A percentile compares a stretch with the other conserved stretches of the same genome.
These are phyloP conservation scores for Melanotaenia parkinsoni DNA, from an alignment of 2,797 vertebrate species.

Conservation along the genomic window DNA sequence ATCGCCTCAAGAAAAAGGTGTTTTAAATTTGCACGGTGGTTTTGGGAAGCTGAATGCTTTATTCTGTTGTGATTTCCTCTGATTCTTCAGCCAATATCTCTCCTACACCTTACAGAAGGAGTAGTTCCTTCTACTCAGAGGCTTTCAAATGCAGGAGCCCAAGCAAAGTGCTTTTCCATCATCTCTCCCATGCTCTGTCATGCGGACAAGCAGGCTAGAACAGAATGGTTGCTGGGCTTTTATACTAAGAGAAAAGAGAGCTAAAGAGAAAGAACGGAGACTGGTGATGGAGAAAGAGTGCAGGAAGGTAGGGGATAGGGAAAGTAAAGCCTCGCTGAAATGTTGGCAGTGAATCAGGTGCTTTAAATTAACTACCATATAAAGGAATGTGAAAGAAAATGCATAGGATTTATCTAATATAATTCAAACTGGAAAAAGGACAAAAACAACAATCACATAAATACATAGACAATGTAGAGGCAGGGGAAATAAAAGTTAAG, in stretches of 20 bases:
- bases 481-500: constrained; percentile 56
- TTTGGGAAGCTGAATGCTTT: constrained; percentile 28
- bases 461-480: constrained; percentile 24
- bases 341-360: constrained; percentile 56
- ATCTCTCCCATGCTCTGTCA: constrained; percentile 64
- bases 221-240: constrained; percentile 60
- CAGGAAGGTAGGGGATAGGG: neutral
- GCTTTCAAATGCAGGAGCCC: constrained; percentile 53
- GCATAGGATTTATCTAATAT: constrained; percentile 41
- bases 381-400: constrained; percentile 38
- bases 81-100: constrained; percentile 30
- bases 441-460: constrained; percentile 33
- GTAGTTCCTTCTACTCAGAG: constrained; percentile 38
- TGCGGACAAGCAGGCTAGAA: constrained; percentile 68
- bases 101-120: constrained; percentile 28
- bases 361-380: constrained; percentile 32
- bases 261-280: constrained; percentile 29
- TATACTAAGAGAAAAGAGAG: constrained; percentile 52
- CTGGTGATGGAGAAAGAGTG: constrained; percentile 28
- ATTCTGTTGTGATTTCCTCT: constrained; percentile 47
- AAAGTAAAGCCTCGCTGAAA: constrained; percentile 50
- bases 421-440: constrained; percentile 47
- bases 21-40: constrained; percentile 49
- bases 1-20: constrained; percentile 51
- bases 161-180: constrained; percentile 66